Conservation (phyloP, 2,797 vertebrate species). For the Loris lydekkerianus region DNA sequence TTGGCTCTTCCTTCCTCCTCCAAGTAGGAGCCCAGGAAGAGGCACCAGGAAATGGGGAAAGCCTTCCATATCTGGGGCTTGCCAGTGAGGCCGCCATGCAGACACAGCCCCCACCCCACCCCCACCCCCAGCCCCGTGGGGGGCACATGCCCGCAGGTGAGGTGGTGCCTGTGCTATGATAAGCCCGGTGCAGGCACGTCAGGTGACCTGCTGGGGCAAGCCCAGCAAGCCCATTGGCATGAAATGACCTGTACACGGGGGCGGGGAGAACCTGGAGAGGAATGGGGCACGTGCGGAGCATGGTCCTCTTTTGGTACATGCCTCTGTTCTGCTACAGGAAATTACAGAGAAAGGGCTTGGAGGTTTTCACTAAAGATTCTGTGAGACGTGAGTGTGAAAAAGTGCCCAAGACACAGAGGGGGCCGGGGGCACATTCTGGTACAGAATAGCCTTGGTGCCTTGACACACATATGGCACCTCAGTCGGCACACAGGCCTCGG, state of each 20-base stretch:
- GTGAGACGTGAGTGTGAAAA: background rate
- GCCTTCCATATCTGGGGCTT: background rate
- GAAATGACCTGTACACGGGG: background rate
- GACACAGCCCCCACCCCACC: background rate
- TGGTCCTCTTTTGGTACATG: background rate
- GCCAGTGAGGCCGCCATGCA: background rate
- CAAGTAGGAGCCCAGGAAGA: background rate
- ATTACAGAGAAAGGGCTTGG: background rate
- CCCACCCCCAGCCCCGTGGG: too few relatives aligned
- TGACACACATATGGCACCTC: background rate
- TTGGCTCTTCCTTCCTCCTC: background rate
- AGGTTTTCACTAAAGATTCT: background rate
- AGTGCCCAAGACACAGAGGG: background rate
- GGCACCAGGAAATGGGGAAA: background rate
- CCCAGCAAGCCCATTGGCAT: constrained; percentile 6
- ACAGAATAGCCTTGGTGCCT: background rate
- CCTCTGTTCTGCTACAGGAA: background rate
- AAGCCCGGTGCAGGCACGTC: background rate
- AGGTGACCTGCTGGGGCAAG: background rate
- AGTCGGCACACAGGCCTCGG: background rate
- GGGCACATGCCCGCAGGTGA: background rate
- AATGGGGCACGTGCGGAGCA: background rate
- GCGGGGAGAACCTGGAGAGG: background rate
- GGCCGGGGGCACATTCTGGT: background rate
- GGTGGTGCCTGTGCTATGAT: background rate